Conservation (phyloP, 2,113 vertebrate species). For the human (Homo sapiens) region GRCh38 chr7:134337501-134338000, state of each 20-base stretch:
- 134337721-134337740: slow-evolving; percentile 50
- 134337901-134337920: slow-evolving; percentile 57
- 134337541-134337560: not conserved
- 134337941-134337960: slow-evolving; percentile 72
- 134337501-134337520: not conserved
- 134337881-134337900: slow-evolving; percentile 60
- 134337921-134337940: slow-evolving; percentile 60
- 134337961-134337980: slow-evolving; percentile 66
- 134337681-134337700: slow-evolving; percentile 31
- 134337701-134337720: slow-evolving; percentile 45
- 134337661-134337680: slow-evolving; percentile 39
- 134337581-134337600: slow-evolving; percentile 21
- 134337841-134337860: slow-evolving; percentile 30
- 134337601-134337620: slow-evolving; percentile 39
- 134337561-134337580: not conserved
- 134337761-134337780: slow-evolving; percentile 18
- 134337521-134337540: not conserved
- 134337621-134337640: slow-evolving; percentile 32
- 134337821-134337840: slow-evolving; percentile 13
- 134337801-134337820: slow-evolving; percentile 60
- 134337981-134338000: slow-evolving; percentile 55
- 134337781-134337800: slow-evolving; percentile 54
- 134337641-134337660: not conserved
- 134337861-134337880: slow-evolving; percentile 7
- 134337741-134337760: not conserved